A percentile compares a stretch with the other conserved stretches of the same genome.
phyloP scores from a whole-genome alignment of 1,140 invertebrate species.

The Leguminivora glycinivorella region DNA sequence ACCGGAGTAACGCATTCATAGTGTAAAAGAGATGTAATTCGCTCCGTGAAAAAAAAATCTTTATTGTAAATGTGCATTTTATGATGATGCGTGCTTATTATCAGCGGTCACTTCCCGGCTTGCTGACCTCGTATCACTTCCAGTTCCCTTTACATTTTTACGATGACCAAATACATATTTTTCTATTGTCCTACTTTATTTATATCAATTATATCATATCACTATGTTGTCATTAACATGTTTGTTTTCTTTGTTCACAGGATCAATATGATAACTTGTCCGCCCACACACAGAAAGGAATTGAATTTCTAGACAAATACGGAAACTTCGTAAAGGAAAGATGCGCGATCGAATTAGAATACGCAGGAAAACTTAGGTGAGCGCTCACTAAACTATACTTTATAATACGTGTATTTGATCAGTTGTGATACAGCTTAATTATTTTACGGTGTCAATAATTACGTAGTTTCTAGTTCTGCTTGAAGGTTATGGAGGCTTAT shows the following conservation, averaged over 20 bases:
- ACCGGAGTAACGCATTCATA: background rate
- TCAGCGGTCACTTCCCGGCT: slow-evolving; percentile 51
- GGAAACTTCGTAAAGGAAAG: slow-evolving; percentile 96
- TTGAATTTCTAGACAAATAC: slow-evolving; percentile 97
- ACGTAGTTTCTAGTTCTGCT: background rate
- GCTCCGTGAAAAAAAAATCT: background rate
- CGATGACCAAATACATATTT: slow-evolving; percentile 10
- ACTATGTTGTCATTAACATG: slow-evolving; percentile 29
- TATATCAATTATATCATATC: background rate
- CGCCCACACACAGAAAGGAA: slow-evolving; percentile 96
- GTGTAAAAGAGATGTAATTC: background rate
- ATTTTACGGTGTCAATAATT: background rate
- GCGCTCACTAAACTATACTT: background rate
- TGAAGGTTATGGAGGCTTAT: too few species aligned
- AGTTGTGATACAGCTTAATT: slow-evolving; percentile 1
- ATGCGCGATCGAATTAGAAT: slow-evolving; percentile 96
- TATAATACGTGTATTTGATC: background rate
- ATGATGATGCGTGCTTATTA: slow-evolving; percentile 48
- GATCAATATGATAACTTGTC: slow-evolving; percentile 99
- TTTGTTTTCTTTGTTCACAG: slow-evolving; percentile 83
- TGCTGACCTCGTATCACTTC: slow-evolving; percentile 56
- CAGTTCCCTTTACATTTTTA: slow-evolving; percentile 53
- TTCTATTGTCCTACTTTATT: background rate
- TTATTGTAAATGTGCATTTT: slow-evolving; percentile 12
- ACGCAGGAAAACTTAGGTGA: slow-evolving; percentile 97